These are phyloP conservation scores for Epinotia demarniana DNA, from an alignment of 2,888 invertebrate species.

Conservation along the genomic window DNA sequence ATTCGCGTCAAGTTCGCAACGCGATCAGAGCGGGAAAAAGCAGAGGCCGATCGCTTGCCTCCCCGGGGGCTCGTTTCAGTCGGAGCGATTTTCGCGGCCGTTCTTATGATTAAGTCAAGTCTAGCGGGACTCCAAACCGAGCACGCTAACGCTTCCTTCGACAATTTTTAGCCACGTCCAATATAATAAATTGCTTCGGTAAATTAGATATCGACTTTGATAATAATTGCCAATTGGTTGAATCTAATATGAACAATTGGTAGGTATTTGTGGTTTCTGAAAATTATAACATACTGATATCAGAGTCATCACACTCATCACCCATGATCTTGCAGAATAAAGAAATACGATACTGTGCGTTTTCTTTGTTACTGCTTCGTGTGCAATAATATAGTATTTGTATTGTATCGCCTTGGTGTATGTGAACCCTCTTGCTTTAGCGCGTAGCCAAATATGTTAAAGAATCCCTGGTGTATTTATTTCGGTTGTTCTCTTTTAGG, in stretches of 20 bases:
- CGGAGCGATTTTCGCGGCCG: conserved; percentile 79
- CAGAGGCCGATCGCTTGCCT: conserved; percentile 68
- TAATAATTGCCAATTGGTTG: conserved; percentile 39
- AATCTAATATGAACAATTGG: not conserved
- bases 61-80: conserved; percentile 78
- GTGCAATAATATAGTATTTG: too few relatives aligned
- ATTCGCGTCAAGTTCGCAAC: conserved; percentile 44
- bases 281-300: not conserved
- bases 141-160: conserved; percentile 56
- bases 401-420: too few relatives aligned
- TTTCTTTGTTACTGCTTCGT: too few relatives aligned
- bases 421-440: too few relatives aligned
- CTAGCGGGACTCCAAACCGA: conserved; percentile 73
- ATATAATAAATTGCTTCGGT: conserved; percentile 56
- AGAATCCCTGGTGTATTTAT: too few relatives aligned
- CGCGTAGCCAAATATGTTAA: too few relatives aligned
- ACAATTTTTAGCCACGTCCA: conserved; percentile 58
- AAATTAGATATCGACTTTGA: conserved; percentile 45
- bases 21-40: conserved; percentile 54
- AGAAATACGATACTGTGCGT: too few relatives aligned
- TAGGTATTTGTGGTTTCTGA: not conserved
- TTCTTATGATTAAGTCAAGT: conserved; percentile 82
- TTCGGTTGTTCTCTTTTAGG: too few relatives aligned
- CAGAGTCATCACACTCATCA: not conserved
- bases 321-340: too few relatives aligned